A percentile compares a stretch with the other conserved stretches of the same genome.
phyloP scores from a whole-genome alignment of 2,113 vertebrate species.

The Megaptera novaeangliae region DNA sequence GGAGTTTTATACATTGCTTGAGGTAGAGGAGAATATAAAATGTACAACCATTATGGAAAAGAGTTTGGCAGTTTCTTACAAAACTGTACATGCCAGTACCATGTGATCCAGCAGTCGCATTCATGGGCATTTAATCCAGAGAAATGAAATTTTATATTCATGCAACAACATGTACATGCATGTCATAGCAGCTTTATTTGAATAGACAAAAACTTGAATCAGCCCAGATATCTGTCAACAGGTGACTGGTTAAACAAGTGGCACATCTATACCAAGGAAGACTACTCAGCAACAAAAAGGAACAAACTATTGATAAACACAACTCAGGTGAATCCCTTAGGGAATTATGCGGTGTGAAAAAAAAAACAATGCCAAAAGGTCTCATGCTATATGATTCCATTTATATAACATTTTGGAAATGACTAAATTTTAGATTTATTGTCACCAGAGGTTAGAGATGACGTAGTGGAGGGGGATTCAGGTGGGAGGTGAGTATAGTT shows the following conservation, averaged over 20 bases:
- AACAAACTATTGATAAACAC: not conserved
- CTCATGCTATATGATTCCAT: not conserved
- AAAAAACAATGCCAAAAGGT: not conserved
- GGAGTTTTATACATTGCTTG: not conserved
- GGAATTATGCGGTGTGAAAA: not conserved
- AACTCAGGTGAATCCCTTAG: not conserved
- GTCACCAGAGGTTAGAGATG: not conserved
- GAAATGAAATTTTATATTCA: not conserved
- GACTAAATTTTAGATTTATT: not conserved
- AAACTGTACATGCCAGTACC: not conserved
- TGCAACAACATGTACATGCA: not conserved
- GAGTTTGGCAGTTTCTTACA: not conserved
- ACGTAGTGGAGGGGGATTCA: not conserved
- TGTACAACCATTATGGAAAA: not conserved
- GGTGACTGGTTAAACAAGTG: not conserved
- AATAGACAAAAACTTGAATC: not conserved
- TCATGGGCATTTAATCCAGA: not conserved
- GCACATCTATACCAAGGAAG: not conserved
- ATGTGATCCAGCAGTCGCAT: not conserved
- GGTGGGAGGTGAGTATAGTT: too few relatives aligned
- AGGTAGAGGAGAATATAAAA: not conserved
- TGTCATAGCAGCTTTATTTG: not conserved
- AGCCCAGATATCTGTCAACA: not conserved
- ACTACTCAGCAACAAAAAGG: not conserved
- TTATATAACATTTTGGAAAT: not conserved